Base-by-base conservation (phyloP, 2,113 vertebrate species). In the Anoura caudifer region DNA sequence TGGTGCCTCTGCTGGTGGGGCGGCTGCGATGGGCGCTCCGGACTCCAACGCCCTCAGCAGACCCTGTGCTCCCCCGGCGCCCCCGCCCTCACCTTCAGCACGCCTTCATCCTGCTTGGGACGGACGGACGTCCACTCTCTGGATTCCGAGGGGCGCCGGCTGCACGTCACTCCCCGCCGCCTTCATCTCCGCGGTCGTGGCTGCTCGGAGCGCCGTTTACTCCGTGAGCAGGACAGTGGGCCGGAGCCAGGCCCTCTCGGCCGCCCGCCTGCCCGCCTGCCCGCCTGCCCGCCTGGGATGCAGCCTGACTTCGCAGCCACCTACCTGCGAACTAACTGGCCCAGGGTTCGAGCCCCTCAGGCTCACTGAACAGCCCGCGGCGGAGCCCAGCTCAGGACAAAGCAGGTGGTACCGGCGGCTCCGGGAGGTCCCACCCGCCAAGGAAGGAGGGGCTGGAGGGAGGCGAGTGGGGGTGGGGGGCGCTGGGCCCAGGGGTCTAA, bases 111-210 rank as follows among this genome's bases (percentile, higher is more conserved):
- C 67, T 97, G 98, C 98, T 99, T 99, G 17, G 98, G 98, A 54
- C 99, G 99, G 98, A 54, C 99, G 99, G 94, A 99, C 99, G 97
- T 99, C 99, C 59, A 98, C 98, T 17, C 99, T 99, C 86, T 99
- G 99, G 91, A 99, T 92, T 2, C 98, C 98, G 97, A 98, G 98
- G 33, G 98, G 98, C 83, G 94, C 94, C 31, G 95, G 56, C 59
- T 93, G 97, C 82, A 94, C 96, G 50, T 97, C 91, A 59, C 98
- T 99, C 82, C 99, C 99, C 38, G 96, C 94, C 54, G 93, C 98
- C 86, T 98, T 98, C 98, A 99, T 98, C 96, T 99, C 99, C 89
- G 99, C 99, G 79, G 99, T 99, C 99, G 99, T 99, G n/a, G 63
- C 96, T 95, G 31, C 92, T 94, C 82, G 84, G 95, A 90, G 94